Conservation (phyloP, 2,888 invertebrate species). For the Dolomedes plantarius region DNA sequence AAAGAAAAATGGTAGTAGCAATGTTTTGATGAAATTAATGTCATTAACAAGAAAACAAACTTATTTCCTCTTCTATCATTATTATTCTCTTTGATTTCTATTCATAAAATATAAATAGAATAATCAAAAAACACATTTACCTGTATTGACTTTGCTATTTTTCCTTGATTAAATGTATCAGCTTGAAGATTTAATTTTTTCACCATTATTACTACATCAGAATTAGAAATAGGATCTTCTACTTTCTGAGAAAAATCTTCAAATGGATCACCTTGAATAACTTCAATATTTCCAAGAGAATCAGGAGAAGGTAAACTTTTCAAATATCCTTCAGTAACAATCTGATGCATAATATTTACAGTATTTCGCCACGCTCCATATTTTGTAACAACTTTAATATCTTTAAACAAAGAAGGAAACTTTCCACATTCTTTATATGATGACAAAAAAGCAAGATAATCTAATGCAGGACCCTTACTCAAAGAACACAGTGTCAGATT, state of each 20-base stretch:
- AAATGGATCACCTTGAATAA: slow-evolving; percentile 11
- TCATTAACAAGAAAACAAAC: too few relatives aligned
- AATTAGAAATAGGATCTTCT: background rate
- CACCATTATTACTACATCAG: slow-evolving; percentile 10
- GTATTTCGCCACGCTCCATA: slow-evolving; percentile 45
- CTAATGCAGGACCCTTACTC: slow-evolving; percentile 41
- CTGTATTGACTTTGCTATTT: background rate
- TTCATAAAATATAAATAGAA: too few relatives aligned
- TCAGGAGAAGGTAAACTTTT: background rate
- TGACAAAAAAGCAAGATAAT: slow-evolving; percentile 32
- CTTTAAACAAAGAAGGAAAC: background rate
- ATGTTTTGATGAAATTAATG: too few relatives aligned
- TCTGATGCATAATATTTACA: slow-evolving; percentile 4
- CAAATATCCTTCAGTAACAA: background rate
- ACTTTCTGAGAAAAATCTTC: background rate
- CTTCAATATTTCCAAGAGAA: background rate
- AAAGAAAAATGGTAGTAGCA: too few relatives aligned
- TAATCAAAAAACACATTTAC: background rate
- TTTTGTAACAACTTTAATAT: slow-evolving; percentile 21
- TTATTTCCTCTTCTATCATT: too few relatives aligned
- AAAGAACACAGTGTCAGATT: slow-evolving; percentile 15
- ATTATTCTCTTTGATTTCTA: too few relatives aligned
- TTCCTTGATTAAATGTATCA: background rate
- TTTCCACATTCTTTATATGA: background rate
- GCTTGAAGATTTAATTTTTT: background rate